These are phyloP conservation scores for Pandion haliaetus DNA, from an alignment of 2,113 vertebrate species.

Conservation along the genomic window DNA sequence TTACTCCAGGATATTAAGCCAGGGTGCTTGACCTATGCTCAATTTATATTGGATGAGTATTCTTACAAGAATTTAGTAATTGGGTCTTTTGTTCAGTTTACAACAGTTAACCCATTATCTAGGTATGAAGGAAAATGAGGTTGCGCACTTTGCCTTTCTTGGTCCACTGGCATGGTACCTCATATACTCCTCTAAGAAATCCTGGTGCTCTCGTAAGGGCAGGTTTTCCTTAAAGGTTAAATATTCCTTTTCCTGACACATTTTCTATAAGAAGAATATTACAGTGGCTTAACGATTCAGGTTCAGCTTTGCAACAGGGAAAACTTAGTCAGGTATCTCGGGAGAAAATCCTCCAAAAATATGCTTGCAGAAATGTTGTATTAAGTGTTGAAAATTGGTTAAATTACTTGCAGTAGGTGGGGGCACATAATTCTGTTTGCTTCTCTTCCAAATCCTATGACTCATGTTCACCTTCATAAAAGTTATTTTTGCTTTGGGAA, in stretches of 20 bases:
- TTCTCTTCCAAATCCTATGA: slow-evolving; percentile 40
- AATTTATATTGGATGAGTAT: not conserved
- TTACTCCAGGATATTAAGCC: not conserved
- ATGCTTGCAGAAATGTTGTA: slow-evolving; percentile 29
- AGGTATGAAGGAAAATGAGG: not conserved
- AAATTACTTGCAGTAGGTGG: slow-evolving; percentile 51
- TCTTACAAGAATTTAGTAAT: not conserved
- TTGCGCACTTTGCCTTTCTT: not conserved
- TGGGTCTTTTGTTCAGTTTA: not conserved
- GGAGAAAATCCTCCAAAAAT: slow-evolving; percentile 49
- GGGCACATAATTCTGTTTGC: slow-evolving; percentile 36
- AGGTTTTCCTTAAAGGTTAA: slow-evolving; percentile 40
- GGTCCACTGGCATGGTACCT: not conserved
- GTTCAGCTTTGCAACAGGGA: not conserved
- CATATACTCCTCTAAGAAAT: not conserved
- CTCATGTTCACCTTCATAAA: slow-evolving; percentile 34
- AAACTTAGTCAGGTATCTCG: slow-evolving; percentile 42
- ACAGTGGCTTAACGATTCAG: not conserved
- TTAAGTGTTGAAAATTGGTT: slow-evolving; percentile 54
- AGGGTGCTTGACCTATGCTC: not conserved
- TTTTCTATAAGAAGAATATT: slow-evolving; percentile 18
- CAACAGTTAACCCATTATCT: not conserved
- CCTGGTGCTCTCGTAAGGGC: not conserved
- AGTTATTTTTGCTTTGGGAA: slow-evolving; percentile 57
- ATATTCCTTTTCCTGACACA: not conserved